phyloP scores from a whole-genome alignment of 2,797 vertebrate genomes.

The Syncerus caffer region DNA sequence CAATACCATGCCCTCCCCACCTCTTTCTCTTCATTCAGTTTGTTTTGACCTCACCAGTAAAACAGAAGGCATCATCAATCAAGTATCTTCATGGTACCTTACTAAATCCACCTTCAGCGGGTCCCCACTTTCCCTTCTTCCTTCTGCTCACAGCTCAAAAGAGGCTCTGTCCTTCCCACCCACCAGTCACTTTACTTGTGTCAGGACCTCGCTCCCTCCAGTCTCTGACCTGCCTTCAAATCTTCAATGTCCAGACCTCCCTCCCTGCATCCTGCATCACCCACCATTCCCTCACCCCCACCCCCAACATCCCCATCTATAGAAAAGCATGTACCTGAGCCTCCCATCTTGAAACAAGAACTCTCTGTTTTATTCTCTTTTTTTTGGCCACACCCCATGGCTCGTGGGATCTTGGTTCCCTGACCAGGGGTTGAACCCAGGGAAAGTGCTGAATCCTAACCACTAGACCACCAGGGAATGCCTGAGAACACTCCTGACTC shows the following conservation, averaged over 20 bases:
- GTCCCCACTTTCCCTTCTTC: neutral
- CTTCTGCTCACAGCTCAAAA: neutral
- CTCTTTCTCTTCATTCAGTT: neutral
- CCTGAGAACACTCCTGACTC: neutral
- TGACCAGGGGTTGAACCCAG: neutral
- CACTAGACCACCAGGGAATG: neutral
- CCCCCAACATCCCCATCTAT: rapidly evolving
- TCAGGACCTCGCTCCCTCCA: neutral
- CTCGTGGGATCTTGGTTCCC: neutral
- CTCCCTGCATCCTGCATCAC: neutral
- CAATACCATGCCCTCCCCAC: neutral
- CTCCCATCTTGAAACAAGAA: neutral
- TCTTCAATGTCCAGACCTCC: neutral
- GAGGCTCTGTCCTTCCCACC: neutral
- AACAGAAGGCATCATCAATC: neutral
- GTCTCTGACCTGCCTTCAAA: neutral
- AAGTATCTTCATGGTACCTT: neutral
- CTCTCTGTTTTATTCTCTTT: neutral
- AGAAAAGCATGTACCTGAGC: neutral
- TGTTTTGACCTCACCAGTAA: neutral
- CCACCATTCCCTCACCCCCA: too few relatives aligned
- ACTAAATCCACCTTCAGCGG: neutral
- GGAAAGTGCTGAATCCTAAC: neutral
- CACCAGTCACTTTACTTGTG: neutral
- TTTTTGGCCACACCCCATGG: too few relatives aligned